Evolutionary conservation across 2,888 invertebrate genomes (phyloP).

Genomic region (Macrostomum cliftonense): DNA sequence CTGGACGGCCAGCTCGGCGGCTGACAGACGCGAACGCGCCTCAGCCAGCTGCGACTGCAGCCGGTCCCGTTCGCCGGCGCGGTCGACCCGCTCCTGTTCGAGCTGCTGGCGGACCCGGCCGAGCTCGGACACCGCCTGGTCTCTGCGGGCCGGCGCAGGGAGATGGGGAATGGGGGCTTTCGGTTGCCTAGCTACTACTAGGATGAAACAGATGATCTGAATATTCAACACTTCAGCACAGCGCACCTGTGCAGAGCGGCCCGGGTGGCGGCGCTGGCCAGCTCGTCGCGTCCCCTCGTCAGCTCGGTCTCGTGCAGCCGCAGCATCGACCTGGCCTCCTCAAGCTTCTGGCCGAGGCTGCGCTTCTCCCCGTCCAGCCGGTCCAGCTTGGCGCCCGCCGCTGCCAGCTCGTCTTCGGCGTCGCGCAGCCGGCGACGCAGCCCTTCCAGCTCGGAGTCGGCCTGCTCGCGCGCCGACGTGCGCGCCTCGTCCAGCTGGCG

Average conservation of each 20-base stretch:
- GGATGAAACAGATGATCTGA: no score
- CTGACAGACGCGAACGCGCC: slow-evolving; percentile 21
- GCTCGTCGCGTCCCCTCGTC: slow-evolving; percentile 15
- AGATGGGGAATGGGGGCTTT: no score
- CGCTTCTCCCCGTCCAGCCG: background rate
- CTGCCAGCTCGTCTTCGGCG: slow-evolving; percentile 21
- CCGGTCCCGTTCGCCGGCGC: slow-evolving; percentile 18
- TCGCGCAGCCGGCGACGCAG: slow-evolving; percentile 14
- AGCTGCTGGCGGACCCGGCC: slow-evolving; percentile 4
- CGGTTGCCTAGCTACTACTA: no score
- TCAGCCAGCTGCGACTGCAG: slow-evolving; percentile 24
- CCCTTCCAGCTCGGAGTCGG: slow-evolving; percentile 24
- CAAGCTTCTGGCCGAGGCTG: slow-evolving; percentile 15
- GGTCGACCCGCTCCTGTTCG: slow-evolving; percentile 5
- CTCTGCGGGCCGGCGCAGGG: background rate
- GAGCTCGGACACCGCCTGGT: slow-evolving; percentile 5
- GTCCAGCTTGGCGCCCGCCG: slow-evolving; percentile 15
- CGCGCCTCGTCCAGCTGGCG: slow-evolving; percentile 16
- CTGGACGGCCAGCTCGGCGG: slow-evolving; percentile 29
- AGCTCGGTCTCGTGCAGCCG: slow-evolving; percentile 25
- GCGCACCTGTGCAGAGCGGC: slow-evolving; percentile 2
- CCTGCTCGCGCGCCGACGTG: slow-evolving; percentile 17
- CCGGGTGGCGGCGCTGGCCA: slow-evolving; percentile 3
- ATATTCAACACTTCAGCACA: no score
- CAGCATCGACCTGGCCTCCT: slow-evolving; percentile 22